phyloP scores from a whole-genome alignment of 2,113 vertebrate genomes.

The Xenopus tropicalis region UCB_Xtro_10.0 CM004446.2:118912501-118913000 shows the following conservation, averaged over 20 bases:
- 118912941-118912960: too few species aligned
- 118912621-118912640: not conserved
- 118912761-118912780: not conserved
- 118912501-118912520: conserved; percentile 1
- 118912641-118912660: not conserved
- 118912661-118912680: not conserved
- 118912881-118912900: too few species aligned
- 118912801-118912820: too few species aligned
- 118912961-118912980: too few species aligned
- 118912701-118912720: not conserved
- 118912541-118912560: conserved; percentile 6
- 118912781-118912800: not conserved
- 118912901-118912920: too few species aligned
- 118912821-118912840: too few species aligned
- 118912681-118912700: not conserved
- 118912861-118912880: too few species aligned
- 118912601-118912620: not conserved
- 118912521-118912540: conserved; percentile 5
- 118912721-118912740: not conserved
- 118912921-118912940: too few species aligned
- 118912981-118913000: too few species aligned
- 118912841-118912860: too few species aligned
- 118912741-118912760: not conserved
- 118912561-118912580: not conserved
- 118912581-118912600: not conserved